Percentiles rank a stretch among this genome's conserved stretches.
Conservation (phyloP, 2,888 invertebrate species). For the Epinotia demarniana region DNA sequence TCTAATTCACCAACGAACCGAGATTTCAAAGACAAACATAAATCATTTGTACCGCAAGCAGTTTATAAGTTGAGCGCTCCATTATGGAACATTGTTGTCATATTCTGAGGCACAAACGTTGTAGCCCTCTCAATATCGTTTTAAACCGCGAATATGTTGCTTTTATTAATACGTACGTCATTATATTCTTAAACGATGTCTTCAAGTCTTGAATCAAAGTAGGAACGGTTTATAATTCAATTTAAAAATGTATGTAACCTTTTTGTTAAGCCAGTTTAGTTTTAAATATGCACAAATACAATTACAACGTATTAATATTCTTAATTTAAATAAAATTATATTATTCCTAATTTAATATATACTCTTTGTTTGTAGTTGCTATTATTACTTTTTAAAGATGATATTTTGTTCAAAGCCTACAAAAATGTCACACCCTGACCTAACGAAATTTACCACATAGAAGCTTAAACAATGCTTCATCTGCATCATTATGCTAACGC, state of each 20-base stretch:
- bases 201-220: neutral
- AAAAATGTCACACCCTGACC: neutral
- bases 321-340: too few relatives aligned
- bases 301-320: too few relatives aligned
- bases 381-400: neutral
- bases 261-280: too few relatives aligned
- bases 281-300: neutral
- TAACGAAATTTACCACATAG: neutral
- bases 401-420: neutral
- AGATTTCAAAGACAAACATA: conserved; percentile 39
- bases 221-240: neutral
- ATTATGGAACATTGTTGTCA: conserved; percentile 32
- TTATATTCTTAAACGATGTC: neutral
- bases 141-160: neutral
- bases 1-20: conserved; percentile 28
- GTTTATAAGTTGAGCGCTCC: conserved; percentile 30
- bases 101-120: conserved; percentile 20
- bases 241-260: too few relatives aligned
- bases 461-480: neutral
- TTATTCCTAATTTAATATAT: neutral
- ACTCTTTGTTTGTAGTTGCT: neutral
- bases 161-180: neutral
- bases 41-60: conserved; percentile 36
- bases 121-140: conserved; percentile 29
- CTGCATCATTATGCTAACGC: conserved; percentile 22